Conservation (phyloP, 2,888 invertebrate genomes). For the Zaprionus obscuricornis region DNA sequence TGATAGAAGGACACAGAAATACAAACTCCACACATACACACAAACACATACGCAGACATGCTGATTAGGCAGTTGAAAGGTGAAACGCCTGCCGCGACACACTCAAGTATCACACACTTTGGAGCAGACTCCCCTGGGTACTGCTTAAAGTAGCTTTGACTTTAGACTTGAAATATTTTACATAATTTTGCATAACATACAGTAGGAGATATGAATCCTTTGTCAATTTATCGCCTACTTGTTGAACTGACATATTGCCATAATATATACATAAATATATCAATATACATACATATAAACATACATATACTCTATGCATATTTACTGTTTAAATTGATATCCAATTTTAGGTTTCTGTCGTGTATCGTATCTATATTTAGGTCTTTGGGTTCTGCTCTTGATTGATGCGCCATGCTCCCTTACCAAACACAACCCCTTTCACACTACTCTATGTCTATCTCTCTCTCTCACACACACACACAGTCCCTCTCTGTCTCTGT, state of each 20-base stretch:
- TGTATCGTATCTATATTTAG: slow-evolving; percentile 66
- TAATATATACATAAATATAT: too few species aligned
- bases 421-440: too few species aligned
- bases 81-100: slow-evolving; percentile 34
- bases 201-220: slow-evolving; percentile 1
- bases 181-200: slow-evolving; percentile 52
- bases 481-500: background rate
- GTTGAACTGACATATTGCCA: slow-evolving; percentile 56
- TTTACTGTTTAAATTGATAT: too few species aligned
- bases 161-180: slow-evolving; percentile 14
- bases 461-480: slow-evolving; percentile 18
- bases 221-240: slow-evolving; percentile 56
- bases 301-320: too few species aligned
- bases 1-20: slow-evolving; percentile 20
- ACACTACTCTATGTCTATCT: too few species aligned
- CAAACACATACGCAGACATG: background rate
- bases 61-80: slow-evolving; percentile 72
- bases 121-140: too few species aligned
- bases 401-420: slow-evolving; percentile 43
- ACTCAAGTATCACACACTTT: too few species aligned
- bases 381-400: slow-evolving; percentile 49
- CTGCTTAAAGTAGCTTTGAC: slow-evolving; percentile 33
- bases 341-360: too few species aligned
- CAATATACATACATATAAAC: too few species aligned
- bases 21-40: background rate